These are phyloP conservation scores for Danio tinwini DNA, from an alignment of 2,797 vertebrate genomes.

Conservation along the genomic window DNA sequence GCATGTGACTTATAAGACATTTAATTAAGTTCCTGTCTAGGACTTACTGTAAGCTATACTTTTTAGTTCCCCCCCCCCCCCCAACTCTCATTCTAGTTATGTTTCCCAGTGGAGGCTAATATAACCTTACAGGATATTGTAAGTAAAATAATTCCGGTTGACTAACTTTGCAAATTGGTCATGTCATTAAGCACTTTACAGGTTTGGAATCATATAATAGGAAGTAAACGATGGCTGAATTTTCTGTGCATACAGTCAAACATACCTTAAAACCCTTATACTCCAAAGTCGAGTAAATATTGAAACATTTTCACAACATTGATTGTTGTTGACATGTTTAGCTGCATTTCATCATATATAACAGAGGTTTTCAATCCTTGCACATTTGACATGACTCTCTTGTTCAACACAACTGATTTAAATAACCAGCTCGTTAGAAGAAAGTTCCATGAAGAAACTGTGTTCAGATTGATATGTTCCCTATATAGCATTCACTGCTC, in stretches of 20 bases:
- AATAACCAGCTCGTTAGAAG: too few species aligned
- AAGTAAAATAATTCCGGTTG: constrained; percentile 75
- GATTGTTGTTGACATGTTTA: not conserved
- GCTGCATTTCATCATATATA: not conserved
- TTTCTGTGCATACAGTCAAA: too few species aligned
- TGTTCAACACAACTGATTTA: too few species aligned
- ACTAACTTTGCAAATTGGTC: constrained; percentile 78
- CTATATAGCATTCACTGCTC: too few species aligned
- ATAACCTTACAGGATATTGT: constrained; percentile 70
- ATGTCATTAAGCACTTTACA: constrained; percentile 67
- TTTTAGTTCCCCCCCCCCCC: constrained; percentile 31
- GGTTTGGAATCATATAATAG: not conserved
- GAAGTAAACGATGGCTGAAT: too few species aligned
- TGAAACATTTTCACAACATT: too few species aligned
- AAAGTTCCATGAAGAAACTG: too few species aligned
- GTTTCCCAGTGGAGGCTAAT: constrained; percentile 51
- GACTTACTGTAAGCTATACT: constrained; percentile 40
- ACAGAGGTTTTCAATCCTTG: too few species aligned
- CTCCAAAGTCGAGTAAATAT: not conserved
- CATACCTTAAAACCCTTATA: not conserved
- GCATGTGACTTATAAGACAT: constrained; percentile 64
- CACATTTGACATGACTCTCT: too few species aligned
- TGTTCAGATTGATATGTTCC: too few species aligned
- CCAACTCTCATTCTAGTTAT: constrained; percentile 47
- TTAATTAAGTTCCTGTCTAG: constrained; percentile 69